Base-by-base conservation (phyloP, 2,113 vertebrate genomes). In the Carollia perspicillata region DNA sequence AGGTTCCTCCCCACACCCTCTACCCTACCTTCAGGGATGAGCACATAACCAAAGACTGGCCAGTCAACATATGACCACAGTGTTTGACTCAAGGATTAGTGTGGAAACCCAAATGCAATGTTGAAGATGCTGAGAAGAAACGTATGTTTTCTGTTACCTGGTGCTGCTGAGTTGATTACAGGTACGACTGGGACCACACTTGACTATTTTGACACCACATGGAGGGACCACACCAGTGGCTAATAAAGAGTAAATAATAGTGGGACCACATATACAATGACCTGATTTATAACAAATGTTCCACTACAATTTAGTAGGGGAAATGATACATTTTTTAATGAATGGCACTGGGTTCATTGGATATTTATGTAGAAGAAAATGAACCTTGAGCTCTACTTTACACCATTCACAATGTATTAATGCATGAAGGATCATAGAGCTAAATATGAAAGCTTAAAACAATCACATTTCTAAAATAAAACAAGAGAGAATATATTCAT, bases 361-460 rank as follows among this genome's bases (percentile, higher is more conserved):
- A 28, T 37, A 79, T 87, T 93, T 35, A 51, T 69, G 17, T 69
- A 30, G 4, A 58, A 60, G 49, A 75, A 89, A 83, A 81, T 83
- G 28, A 95, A 83, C 13, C 55, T 78, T 91, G 22, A n/a, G 33
- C 60, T 91, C 74, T 77, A n/a, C 18, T 33, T 94, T 40, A 53
- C 4, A 35, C 35, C 44, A 37, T 83, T 93, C 86, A 81, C 22
- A 66, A 86, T 58, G 88, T 63, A 49, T 72, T n/a, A 84, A 40
- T 33, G 4, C 58, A 40, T 28, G 23, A 53, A 47, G 16, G 26
- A 92, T 60, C 72, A 20, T 47, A 53, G 47, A 9, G 83, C 40
- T 89, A 68, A 93, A 71, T 18, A 81, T 10, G 35, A 65, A 88
- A 79, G n/a, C 17, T 53, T n/a, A 77, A 77, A 35, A 44, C 22